These are phyloP conservation scores for Acromyrmex heyeri DNA, from an alignment of 1,140 invertebrate genomes.

Conservation along the genomic window DNA sequence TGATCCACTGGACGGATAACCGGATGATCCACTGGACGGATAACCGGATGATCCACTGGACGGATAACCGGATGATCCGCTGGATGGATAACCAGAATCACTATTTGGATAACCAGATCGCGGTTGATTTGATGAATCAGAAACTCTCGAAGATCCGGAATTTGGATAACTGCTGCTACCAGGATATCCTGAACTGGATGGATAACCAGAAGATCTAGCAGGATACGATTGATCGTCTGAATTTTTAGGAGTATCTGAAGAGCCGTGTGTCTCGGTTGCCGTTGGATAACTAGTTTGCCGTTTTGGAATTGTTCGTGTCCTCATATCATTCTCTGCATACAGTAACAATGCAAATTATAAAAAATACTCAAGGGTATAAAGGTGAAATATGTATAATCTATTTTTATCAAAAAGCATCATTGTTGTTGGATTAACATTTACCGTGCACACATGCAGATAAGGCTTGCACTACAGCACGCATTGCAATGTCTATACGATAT, in stretches of 20 bases:
- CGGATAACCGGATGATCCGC: conserved; percentile 25
- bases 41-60: conserved; percentile 70
- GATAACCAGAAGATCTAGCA: conserved; percentile 62
- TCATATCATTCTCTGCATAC: conserved; percentile 80
- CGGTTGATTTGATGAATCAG: conserved; percentile 31
- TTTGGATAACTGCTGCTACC: conserved; percentile 40
- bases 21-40: conserved; percentile 60
- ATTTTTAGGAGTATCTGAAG: conserved; percentile 21
- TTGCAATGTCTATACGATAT: neutral
- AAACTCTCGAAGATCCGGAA: conserved; percentile 10
- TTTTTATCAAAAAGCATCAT: conserved; percentile 3
- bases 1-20: conserved; percentile 62
- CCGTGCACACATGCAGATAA: conserved; percentile 19
- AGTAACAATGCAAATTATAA: conserved; percentile 63
- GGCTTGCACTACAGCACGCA: neutral
- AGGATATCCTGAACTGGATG: conserved; percentile 65
- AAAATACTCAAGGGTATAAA: neutral
- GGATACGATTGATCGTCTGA: neutral
- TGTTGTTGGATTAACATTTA: neutral
- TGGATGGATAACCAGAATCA: neutral
- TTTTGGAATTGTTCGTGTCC: conserved; percentile 63
- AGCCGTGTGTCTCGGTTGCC: neutral
- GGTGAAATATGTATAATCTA: neutral
- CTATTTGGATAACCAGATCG: conserved; percentile 22
- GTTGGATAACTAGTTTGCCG: conserved; percentile 49